These are phyloP conservation scores for Sepiola atlantica DNA, from an alignment of 2,888 invertebrate species.

Conservation along the genomic window DNA sequence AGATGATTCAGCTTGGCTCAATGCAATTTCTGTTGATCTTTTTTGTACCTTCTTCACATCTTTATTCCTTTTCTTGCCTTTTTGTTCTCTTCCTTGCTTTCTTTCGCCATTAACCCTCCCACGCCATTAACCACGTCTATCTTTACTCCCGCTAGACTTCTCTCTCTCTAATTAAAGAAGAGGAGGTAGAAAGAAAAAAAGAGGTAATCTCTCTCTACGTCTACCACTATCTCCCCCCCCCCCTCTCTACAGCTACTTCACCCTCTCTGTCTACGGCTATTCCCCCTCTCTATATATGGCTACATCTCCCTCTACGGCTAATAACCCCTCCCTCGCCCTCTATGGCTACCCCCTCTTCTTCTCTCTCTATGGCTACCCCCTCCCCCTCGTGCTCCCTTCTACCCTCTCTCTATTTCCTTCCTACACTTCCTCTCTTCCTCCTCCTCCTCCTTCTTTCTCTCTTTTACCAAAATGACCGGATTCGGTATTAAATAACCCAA, in stretches of 20 bases:
- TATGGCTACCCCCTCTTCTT: too few species aligned
- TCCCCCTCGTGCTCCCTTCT: too few species aligned
- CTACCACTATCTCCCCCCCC: background rate
- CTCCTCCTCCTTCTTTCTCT: background rate
- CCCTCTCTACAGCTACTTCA: background rate
- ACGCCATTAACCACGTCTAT: accelerated
- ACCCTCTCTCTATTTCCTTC: background rate
- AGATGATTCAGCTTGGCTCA: background rate
- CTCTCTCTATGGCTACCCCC: too few species aligned
- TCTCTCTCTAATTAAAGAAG: background rate
- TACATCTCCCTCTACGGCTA: background rate
- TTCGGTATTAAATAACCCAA: too few species aligned
- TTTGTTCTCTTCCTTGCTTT: background rate
- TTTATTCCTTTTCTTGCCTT: background rate
- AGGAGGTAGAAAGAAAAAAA: too few species aligned
- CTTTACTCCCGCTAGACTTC: background rate
- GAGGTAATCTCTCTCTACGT: too few species aligned
- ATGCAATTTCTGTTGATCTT: background rate
- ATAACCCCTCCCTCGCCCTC: too few species aligned
- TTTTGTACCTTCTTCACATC: too few species aligned
- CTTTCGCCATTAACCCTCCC: background rate
- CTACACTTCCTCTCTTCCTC: background rate
- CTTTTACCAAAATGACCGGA: too few species aligned
- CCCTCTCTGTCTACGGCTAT: background rate
- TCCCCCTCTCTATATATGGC: background rate